Evolutionary conservation across 1,140 invertebrate species (phyloP).

Genomic region (Trissolcus basalis): DNA sequence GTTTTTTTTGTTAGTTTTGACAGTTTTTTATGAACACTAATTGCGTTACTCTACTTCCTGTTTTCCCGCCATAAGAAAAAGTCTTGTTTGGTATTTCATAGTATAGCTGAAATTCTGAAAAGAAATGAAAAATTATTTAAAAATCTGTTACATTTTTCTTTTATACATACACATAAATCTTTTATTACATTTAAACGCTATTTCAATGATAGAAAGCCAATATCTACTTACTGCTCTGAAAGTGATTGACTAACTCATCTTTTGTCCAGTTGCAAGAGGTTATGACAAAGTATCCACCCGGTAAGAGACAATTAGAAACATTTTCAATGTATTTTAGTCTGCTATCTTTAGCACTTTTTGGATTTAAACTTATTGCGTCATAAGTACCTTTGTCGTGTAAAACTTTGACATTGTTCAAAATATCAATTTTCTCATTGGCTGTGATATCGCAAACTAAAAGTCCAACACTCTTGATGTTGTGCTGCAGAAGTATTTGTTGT

Average conservation of each 20-base stretch:
- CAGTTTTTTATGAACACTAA: constrained; percentile 81
- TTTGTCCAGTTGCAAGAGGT: constrained; percentile 97
- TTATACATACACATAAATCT: no score
- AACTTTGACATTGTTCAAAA: constrained; percentile 76
- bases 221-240: constrained; percentile 76
- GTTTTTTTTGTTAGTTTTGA: no score
- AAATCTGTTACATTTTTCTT: no score
- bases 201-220: no score
- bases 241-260: constrained; percentile 85
- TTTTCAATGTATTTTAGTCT: constrained; percentile 83
- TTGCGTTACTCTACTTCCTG: constrained; percentile 86
- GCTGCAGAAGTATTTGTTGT: constrained; percentile 78
- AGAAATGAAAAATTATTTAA: constrained; percentile 24
- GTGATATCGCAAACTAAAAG: constrained; percentile 81
- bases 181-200: no score
- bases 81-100: constrained; percentile 85
- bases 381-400: constrained; percentile 92
- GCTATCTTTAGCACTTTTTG: constrained; percentile 80
- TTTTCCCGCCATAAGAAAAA: constrained; percentile 90
- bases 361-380: constrained; percentile 90
- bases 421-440: constrained; percentile 58
- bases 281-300: constrained; percentile 85
- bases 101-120: constrained; percentile 80
- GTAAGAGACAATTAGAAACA: constrained; percentile 78
- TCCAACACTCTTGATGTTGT: constrained; percentile 75